These are phyloP conservation scores for Synodontis membranacea DNA, from an alignment of 2,113 vertebrate genomes.

Conservation along the genomic window DNA sequence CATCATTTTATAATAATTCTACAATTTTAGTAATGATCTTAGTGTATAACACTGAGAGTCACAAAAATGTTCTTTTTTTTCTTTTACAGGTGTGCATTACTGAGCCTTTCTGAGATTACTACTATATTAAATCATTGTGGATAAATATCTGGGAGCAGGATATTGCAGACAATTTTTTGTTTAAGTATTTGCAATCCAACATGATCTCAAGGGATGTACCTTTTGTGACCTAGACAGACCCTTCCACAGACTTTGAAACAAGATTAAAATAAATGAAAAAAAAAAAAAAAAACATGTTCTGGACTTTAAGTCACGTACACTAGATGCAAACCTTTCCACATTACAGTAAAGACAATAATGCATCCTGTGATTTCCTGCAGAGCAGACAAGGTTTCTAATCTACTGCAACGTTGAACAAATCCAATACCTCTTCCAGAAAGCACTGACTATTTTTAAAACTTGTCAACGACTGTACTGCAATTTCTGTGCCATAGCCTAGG, in stretches of 20 bases:
- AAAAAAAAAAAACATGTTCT: background rate
- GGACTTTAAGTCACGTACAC: background rate
- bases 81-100: background rate
- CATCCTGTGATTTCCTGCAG: background rate
- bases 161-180: background rate
- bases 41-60: background rate
- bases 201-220: background rate
- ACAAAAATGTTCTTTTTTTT: background rate
- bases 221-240: background rate
- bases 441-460: constrained; percentile 42
- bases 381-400: background rate
- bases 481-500: constrained; percentile 8
- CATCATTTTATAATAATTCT: background rate
- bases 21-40: background rate
- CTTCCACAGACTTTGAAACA: background rate
- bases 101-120: background rate
- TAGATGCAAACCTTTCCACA: background rate
- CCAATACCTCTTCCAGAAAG: constrained; percentile 27
- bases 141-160: background rate
- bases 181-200: background rate
- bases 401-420: background rate
- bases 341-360: too few relatives aligned
- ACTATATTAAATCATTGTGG: background rate
- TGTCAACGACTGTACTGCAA: constrained; percentile 29
- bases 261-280: background rate